Base-by-base conservation (phyloP, 2,888 invertebrate genomes). In the Eucriotettix oculatus region DNA sequence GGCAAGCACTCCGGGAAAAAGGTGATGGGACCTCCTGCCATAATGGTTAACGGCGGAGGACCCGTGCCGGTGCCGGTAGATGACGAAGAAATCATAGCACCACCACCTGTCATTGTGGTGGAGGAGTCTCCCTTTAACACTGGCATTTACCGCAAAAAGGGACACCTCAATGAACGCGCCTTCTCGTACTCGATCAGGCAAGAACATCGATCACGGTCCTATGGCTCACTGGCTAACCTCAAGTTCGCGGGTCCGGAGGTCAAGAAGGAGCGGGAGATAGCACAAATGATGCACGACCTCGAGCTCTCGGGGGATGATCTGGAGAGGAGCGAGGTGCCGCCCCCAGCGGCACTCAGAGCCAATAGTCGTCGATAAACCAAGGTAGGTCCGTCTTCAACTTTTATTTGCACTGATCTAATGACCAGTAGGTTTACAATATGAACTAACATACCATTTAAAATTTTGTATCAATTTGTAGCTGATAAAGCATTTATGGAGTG, bases 141-240 rank as follows among this genome's bases (percentile, higher is more conserved):
- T 1, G 88, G 87, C n/a, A 92, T 93, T 64, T 93, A 93, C 71
- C 79, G 90, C 68, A 87, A 91, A 70, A 92, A 93, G 69, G 93
- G 93, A 0, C 93, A 94, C 69, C 75, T 94, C 65, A 94, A 94
- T 74, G 94, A 94, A 73, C 79, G 93, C 58, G 94, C 94, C 40
- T 94, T 94, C 71, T 91, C 91, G 60, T 93, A 94, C 75, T 93
- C 93, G 67, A 94, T 94, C 70, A 78, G 94, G 61, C 93, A 94
- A 72, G 94, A 94, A 72, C 93, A 94, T 71, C 82, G 94, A 65
- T 92, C 92, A 71, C 80, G 94, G 63, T 93, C 92, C 69, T 93
- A 94, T 73, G 93, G 93, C 62, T 91, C 91, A 62, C 77, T 94
- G 71, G 91, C 93, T 63, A 93, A 92, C 71, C 77, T 94, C 64